Base-by-base conservation (phyloP, 1,140 invertebrate species). In the Lepidostoma basale region DNA sequence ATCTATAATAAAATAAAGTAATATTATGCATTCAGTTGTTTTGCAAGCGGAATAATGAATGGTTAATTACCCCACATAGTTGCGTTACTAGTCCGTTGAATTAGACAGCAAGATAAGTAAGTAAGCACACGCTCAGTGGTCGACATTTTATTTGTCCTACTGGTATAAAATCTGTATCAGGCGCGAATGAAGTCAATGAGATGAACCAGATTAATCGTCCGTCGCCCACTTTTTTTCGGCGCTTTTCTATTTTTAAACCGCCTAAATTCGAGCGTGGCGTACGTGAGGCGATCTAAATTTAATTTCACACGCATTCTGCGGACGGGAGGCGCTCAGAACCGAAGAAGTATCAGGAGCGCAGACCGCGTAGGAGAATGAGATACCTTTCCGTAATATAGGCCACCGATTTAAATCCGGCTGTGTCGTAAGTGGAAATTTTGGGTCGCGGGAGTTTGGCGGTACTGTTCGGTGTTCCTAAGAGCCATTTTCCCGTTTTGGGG, bases 321-420 rank as follows among this genome's bases (percentile, higher is more conserved):
- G n/a, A 23, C 25, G 5, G 20, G 33, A 2, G 5, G 10, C 14
- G 10, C 22, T 22, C 4, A 47, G 18, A 22, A 47, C 44, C 18
- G 44, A 22, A 18, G 18, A 52, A 12, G 28, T 64, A 52, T 39
- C 20, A 52, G 62, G 62, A 64, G 30, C 6, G 45, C 28, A 64
- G 3, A 64, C 5, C 16, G 23, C 12, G 10, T 20, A 20, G 62
- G 49, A 62, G 62, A 28, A 39, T 23, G 56, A 42, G 18, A 45
- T 52, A 63, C 62, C 45, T 64, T 52, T 64, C 36, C 62, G 30
- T 39, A 60, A 60, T 60, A 69, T 68, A 62, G 58, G 58, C 20
- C 58, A 62, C 28, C 18, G 62, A 4, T 33, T 30, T 8, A 22
- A 36, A 44, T 47, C 12, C 10, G 44, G 26, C 14, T 44, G 52